Evolutionary conservation across 1,140 invertebrate genomes (phyloP).

Genomic region (Lepidurus arcticus): DNA sequence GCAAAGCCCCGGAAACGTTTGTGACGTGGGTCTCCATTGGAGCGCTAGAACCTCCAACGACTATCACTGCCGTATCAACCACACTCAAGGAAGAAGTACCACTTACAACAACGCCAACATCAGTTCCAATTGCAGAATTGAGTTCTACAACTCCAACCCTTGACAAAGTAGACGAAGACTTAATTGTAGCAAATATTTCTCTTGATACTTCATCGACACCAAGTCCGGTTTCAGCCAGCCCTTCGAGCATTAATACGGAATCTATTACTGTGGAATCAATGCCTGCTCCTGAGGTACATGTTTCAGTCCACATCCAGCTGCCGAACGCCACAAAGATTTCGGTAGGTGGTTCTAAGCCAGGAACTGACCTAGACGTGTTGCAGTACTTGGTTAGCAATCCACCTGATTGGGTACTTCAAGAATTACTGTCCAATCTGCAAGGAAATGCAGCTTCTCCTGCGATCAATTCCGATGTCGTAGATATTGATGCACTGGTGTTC

Average conservation of each 20-base stretch:
- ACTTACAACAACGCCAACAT: neutral
- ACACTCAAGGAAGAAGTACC: neutral
- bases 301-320: neutral
- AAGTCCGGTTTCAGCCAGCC: neutral
- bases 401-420: constrained; percentile 35
- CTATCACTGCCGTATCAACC: neutral
- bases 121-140: neutral
- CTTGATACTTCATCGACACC: neutral
- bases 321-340: neutral
- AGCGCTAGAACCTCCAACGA: neutral
- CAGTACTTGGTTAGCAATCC: constrained; percentile 34
- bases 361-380: constrained; percentile 22
- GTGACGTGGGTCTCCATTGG: neutral
- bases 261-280: neutral
- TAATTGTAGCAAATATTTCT: neutral
- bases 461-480: constrained; percentile 12
- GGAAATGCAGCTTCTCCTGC: constrained; percentile 7
- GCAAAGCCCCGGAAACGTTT: neutral
- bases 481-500: constrained; percentile 29
- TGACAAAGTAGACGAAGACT: neutral
- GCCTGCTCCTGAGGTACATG: neutral
- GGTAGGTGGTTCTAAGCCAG: neutral
- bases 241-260: neutral
- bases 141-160: neutral
- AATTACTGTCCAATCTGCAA: constrained; percentile 26